Evolutionary conservation across 2,797 vertebrate species (phyloP).

Genomic region (Microtus agrestis): DNA sequence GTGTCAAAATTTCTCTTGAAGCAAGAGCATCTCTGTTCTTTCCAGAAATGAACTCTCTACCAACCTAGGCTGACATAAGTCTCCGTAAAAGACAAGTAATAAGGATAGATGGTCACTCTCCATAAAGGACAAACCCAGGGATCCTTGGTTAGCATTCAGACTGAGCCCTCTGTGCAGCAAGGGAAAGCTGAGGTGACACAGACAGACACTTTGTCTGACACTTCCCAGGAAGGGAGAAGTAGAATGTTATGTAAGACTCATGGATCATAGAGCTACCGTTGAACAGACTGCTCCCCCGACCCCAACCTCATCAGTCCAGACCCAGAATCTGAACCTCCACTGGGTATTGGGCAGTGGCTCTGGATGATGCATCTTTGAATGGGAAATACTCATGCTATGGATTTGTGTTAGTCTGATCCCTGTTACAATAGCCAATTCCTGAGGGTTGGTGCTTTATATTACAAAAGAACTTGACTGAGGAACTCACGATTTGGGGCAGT

Average conservation of each 20-base stretch:
- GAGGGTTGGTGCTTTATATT: neutral
- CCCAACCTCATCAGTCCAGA: accelerated
- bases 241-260: neutral
- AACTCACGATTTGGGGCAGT: neutral
- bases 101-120: neutral
- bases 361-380: neutral
- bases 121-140: neutral
- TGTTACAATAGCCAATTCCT: neutral
- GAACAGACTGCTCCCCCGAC: no score
- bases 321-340: neutral
- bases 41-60: constrained; percentile 16
- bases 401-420: neutral
- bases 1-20: constrained; percentile 55
- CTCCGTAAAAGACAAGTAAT: neutral
- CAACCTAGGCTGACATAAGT: neutral
- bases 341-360: neutral
- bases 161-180: neutral
- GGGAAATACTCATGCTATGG: no score
- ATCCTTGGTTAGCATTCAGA: neutral
- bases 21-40: constrained; percentile 35
- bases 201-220: neutral
- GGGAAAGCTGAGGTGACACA: neutral
- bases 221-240: neutral
- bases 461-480: neutral
- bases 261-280: neutral